Conservation (phyloP, 2,113 vertebrate genomes). For the Pedionomus torquatus region DNA sequence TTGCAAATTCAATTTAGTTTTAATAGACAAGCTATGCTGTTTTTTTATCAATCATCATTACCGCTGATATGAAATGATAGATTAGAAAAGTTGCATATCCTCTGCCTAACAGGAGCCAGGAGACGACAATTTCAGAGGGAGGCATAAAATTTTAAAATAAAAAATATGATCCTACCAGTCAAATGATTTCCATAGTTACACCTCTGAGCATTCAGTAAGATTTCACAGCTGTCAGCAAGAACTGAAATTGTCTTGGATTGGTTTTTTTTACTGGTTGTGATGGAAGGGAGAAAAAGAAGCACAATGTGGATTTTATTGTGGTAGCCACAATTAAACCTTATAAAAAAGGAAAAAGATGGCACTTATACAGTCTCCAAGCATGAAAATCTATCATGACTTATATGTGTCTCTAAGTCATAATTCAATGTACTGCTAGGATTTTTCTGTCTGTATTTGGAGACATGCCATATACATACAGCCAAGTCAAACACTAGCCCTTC, state of each 20-base stretch:
- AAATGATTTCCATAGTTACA: conserved; percentile 53
- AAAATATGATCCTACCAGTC: neutral
- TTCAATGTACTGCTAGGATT: neutral
- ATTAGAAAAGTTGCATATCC: conserved; percentile 5
- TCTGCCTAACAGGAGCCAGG: neutral
- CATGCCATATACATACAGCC: neutral
- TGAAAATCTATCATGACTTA: neutral
- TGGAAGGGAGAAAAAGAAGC: neutral
- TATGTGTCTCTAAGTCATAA: neutral
- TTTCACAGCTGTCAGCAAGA: conserved; percentile 36
- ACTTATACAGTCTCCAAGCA: neutral
- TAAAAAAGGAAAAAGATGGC: neutral
- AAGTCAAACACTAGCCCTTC: neutral
- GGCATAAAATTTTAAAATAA: conserved; percentile 36
- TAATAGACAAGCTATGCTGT: neutral
- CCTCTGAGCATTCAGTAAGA: neutral
- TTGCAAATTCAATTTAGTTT: conserved; percentile 18
- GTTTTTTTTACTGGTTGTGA: neutral
- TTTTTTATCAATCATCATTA: conserved; percentile 32
- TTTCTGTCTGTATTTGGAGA: neutral
- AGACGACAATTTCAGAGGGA: conserved; percentile 14
- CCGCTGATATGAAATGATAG: neutral
- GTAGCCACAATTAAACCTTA: neutral
- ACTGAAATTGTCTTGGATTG: neutral
- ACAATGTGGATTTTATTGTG: neutral